Evolutionary conservation across 2,113 vertebrate species (phyloP), one percentile per base, ranked within the genome.

Genomic region (Rhabdomys dilectus): DNA sequence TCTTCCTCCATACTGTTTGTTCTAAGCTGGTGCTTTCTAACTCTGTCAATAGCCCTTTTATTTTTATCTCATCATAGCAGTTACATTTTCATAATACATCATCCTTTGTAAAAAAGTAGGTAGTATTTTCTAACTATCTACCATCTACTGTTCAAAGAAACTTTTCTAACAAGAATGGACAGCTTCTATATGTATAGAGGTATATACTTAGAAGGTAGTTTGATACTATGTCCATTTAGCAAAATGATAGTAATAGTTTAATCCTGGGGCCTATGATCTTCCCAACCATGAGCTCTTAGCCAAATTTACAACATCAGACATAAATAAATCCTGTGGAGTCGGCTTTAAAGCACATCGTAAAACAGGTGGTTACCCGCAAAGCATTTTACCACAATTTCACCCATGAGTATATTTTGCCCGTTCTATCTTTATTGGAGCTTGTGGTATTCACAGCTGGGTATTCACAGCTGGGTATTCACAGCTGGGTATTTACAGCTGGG

Each of bases 1-100:
- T 90, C 78, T 22, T 70, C 60, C 22, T 16, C 4, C 34, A 21
- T 3, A 53, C 29, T 26, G 3, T 48, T 94, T 48, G 4, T 78
- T 85, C 56, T 80, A 64, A 96, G 92, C n/a, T 26, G 12, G 5
- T 53, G 21, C 4, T 68, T 39, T 53, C n/a, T 48, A 60, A 45
- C 22, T n/a, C 42, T 96, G 21, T 48, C 48, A 42, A n/a, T 0
- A 90, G 15, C 9, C 36, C 68, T 70, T 84, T 36, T 77, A 53
- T 90, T 89, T 45, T 90, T 62, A 87, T 24, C 68, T 68, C 12
- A 78, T 95, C 84, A 66, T 21, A 91, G 2, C 53, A 91, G 36
- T 73, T 86, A 89, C 13, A 93, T 88, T 34, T 76, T 45, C 34
- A 95, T 72, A 31, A 93, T 84, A 97, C 42, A 21, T 51, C 34